phyloP scores from a whole-genome alignment of 2,888 invertebrate genomes.

The Melinaea menophilus region DNA sequence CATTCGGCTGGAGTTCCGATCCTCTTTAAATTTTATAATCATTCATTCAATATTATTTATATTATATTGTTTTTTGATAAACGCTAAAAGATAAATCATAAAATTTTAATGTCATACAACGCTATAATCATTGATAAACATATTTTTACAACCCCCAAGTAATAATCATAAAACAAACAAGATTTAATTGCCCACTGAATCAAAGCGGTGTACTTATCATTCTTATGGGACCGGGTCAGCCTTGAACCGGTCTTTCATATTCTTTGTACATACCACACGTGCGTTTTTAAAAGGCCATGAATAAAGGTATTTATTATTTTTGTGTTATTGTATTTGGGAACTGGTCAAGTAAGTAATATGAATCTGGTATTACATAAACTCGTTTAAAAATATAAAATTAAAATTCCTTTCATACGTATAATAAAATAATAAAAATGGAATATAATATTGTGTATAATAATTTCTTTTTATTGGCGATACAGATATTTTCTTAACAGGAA shows the following conservation, averaged over 20 bases:
- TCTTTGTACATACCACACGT: conserved; percentile 61
- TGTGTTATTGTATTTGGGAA: conserved; percentile 28
- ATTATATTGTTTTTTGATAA: no score
- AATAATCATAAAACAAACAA: conserved; percentile 8
- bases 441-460: background rate
- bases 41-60: background rate
- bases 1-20: conserved; percentile 32
- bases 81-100: no score
- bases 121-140: background rate
- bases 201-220: conserved; percentile 5
- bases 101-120: background rate
- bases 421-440: background rate
- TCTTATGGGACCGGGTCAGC: conserved; percentile 29
- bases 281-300: conserved; percentile 38
- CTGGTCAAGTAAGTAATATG: conserved; percentile 22
- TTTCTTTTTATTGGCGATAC: background rate
- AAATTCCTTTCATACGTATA: background rate
- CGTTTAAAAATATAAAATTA: background rate
- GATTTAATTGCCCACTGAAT: conserved; percentile 6
- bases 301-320: conserved; percentile 34
- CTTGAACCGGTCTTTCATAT: conserved; percentile 49
- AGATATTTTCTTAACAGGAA: background rate
- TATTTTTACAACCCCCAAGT: conserved; percentile 4
- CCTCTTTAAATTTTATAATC: conserved; percentile 1
- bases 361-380: conserved; percentile 4